phyloP scores from a whole-genome alignment of 2,888 invertebrate genomes.

The Tinea trinotella region DNA sequence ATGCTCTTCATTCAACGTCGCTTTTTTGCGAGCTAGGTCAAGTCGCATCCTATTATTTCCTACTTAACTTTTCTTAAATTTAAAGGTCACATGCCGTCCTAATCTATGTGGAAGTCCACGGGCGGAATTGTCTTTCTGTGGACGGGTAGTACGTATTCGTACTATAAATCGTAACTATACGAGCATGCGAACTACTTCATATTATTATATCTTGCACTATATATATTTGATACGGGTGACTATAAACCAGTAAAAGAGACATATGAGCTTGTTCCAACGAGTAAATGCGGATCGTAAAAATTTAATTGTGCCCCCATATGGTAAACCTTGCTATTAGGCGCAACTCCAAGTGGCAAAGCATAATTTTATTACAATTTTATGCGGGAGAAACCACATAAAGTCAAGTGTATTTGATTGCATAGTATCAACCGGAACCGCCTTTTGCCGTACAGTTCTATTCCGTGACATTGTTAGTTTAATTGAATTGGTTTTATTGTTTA shows the following conservation, averaged over 20 bases:
- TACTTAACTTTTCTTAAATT: too few relatives aligned
- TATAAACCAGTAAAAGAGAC: slow-evolving; percentile 3
- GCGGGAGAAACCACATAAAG: slow-evolving; percentile 24
- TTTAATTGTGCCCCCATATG: slow-evolving; percentile 23
- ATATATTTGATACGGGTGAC: background rate
- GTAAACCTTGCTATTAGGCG: slow-evolving; percentile 29
- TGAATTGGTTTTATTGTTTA: slow-evolving; percentile 1
- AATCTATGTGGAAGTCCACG: too few relatives aligned
- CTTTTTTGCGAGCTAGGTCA: too few relatives aligned
- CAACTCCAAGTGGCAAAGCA: slow-evolving; percentile 30
- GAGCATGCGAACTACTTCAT: too few relatives aligned
- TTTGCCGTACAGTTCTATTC: background rate
- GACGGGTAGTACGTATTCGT: too few relatives aligned
- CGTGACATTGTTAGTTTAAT: background rate
- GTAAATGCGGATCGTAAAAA: slow-evolving; percentile 20
- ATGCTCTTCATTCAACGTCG: too few relatives aligned
- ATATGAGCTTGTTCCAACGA: background rate
- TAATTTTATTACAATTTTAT: slow-evolving; percentile 40
- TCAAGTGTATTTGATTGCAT: slow-evolving; percentile 17
- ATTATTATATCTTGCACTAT: too few relatives aligned
- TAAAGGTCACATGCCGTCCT: too few relatives aligned
- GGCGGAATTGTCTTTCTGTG: too few relatives aligned
- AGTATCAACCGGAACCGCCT: slow-evolving; percentile 3
- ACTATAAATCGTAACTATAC: too few relatives aligned
- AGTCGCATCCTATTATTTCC: too few relatives aligned